Conservation (phyloP, 1,140 invertebrate species). For the Temnothorax longispinosus region DNA sequence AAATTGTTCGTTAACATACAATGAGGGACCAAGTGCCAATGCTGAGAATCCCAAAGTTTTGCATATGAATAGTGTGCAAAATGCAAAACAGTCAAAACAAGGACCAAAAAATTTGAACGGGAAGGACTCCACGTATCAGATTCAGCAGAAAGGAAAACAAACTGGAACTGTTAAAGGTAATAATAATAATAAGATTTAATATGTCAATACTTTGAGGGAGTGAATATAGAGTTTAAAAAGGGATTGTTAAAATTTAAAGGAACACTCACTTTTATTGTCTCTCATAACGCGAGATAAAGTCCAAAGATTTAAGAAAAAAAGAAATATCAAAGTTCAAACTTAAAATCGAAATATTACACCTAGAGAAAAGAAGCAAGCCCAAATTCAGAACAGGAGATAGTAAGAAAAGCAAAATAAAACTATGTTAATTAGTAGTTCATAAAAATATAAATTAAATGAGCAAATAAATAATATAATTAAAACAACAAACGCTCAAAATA, state of each 20-base stretch:
- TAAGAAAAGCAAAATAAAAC: neutral
- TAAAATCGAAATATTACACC: neutral
- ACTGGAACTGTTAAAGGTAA: constrained; percentile 31
- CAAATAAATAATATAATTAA: neutral
- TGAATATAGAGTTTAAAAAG: neutral
- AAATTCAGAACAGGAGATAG: neutral
- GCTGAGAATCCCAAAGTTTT: neutral
- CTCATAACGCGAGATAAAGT: neutral
- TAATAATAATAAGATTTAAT: neutral
- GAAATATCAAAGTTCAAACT: neutral
- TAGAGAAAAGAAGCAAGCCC: neutral
- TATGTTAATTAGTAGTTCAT: neutral
- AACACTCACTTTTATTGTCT: neutral
- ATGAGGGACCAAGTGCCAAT: neutral
- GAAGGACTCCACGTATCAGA: constrained; percentile 13
- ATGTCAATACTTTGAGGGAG: neutral
- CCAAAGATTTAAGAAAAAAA: neutral
- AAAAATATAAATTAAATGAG: neutral
- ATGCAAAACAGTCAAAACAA: constrained; percentile 17
- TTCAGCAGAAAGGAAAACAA: constrained; percentile 43
- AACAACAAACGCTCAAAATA: neutral
- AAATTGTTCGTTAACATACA: constrained; percentile 41
- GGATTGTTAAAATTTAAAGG: neutral
- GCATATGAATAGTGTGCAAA: constrained; percentile 2
- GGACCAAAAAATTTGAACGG: neutral